A percentile compares a stretch with the other conserved stretches of the same genome.
phyloP scores from a whole-genome alignment of 2,888 invertebrate species.

The Erebia aethiops region DNA sequence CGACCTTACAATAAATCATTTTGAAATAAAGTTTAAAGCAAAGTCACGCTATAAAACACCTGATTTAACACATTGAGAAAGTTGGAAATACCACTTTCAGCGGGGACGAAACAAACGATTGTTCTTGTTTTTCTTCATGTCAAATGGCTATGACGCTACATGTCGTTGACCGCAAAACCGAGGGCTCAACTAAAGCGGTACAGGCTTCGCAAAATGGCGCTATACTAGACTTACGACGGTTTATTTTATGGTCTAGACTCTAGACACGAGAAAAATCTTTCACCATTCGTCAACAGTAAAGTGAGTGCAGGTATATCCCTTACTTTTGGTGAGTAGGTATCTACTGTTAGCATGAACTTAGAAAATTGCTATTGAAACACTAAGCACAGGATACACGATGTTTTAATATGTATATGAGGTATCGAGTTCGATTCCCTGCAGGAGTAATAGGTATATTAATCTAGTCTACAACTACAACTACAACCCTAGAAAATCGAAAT shows the following conservation, averaged over 20 bases:
- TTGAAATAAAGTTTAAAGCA: slow-evolving; percentile 31
- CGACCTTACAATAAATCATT: slow-evolving; percentile 33
- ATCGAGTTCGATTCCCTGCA: too few relatives aligned
- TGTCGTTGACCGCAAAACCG: slow-evolving; percentile 66
- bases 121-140: slow-evolving; percentile 66
- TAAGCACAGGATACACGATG: neutral
- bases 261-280: slow-evolving; percentile 34
- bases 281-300: slow-evolving; percentile 20
- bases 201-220: slow-evolving; percentile 40
- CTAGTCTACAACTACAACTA: too few relatives aligned
- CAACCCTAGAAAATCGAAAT: too few relatives aligned
- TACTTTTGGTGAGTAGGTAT: neutral
- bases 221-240: slow-evolving; percentile 33
- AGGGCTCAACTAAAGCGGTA: slow-evolving; percentile 44
- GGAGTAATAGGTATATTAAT: too few relatives aligned
- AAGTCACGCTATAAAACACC: slow-evolving; percentile 39
- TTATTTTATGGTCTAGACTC: slow-evolving; percentile 38
- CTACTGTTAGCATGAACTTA: neutral
- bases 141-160: slow-evolving; percentile 65
- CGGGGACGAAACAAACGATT: slow-evolving; percentile 45
- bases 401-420: too few relatives aligned
- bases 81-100: slow-evolving; percentile 39
- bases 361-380: slow-evolving; percentile 3
- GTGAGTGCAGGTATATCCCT: slow-evolving; percentile 8
- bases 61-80: slow-evolving; percentile 38